phyloP scores from a whole-genome alignment of 1,140 invertebrate species.

The Aporrectodea caliginosa region DNA sequence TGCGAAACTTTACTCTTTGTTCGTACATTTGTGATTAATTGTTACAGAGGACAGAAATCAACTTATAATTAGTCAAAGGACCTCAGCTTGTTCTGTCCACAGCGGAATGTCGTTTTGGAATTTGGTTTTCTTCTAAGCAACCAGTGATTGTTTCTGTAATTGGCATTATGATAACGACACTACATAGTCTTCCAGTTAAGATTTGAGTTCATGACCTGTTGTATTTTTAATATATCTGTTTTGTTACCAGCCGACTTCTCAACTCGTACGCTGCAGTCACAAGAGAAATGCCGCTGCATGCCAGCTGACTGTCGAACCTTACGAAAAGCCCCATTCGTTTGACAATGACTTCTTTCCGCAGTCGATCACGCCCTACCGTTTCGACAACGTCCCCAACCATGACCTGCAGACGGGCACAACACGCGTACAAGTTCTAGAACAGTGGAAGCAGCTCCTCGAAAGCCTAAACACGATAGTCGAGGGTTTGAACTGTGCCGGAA shows the following conservation, averaged over 20 bases:
- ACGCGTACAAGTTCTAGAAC: not conserved
- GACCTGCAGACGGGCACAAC: not conserved
- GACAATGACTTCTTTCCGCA: not conserved
- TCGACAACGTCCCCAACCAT: not conserved
- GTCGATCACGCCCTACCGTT: not conserved
- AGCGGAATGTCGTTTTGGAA: too few relatives aligned
- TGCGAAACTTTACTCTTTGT: too few relatives aligned
- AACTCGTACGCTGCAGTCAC: not conserved
- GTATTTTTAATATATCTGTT: not conserved
- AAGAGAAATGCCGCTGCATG: not conserved
- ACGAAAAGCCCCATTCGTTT: not conserved
- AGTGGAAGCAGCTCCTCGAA: not conserved
- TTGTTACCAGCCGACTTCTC: not conserved
- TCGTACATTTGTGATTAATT: too few relatives aligned
- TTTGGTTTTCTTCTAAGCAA: too few relatives aligned
- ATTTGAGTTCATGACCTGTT: not conserved
- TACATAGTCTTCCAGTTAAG: not conserved
- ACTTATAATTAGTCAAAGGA: too few relatives aligned
- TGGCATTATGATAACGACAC: too few relatives aligned
- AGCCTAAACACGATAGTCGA: not conserved
- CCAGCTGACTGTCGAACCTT: not conserved
- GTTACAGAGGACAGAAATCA: too few relatives aligned
- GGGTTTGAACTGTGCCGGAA: not conserved
- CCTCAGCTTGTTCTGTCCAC: too few relatives aligned
- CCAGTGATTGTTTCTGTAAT: not conserved